Base-by-base conservation (phyloP, 64 coral and sea anemone genomes). In the Dendronephthya gigantea region DNA sequence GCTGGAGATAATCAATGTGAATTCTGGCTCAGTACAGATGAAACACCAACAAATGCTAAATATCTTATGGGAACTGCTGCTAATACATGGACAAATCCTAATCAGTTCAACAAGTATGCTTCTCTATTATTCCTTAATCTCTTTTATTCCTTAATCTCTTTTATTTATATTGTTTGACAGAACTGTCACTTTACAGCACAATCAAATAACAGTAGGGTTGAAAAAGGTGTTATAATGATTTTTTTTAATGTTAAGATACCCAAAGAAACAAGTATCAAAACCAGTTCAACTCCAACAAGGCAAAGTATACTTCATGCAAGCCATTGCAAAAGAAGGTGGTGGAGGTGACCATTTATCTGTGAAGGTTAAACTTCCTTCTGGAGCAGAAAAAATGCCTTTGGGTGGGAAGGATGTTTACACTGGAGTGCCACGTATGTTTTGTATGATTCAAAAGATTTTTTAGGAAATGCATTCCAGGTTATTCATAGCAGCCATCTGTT, bases 1-100 rank as follows among this genome's bases (percentile, higher is more conserved):
- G 30, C 72, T 79, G 72, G 0, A 36, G 72, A 79, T 79, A 10
- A 79, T 79, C 72, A 79, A 79, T 79, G 72, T 79, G 72, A 79
- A 39, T 79, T 79, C 19, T 79, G 72, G 72, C 19, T 79, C 6
- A 79, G 72, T 35, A 79, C 72, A 8, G 72, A 79, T 79, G 72
- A 13, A 36, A 34, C 32, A 35, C 9, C 72, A 15, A 2, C 72
- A 79, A 79, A 79, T 39, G 72, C 72, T 19, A 35, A 16, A 39
- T 36, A 79, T 34, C 34, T 79, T 9, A 39, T 35, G 9, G 72
- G 72, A 12, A 29, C 37, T 79, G 28, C 1, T 2, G 30, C 36
- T 17, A 34, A 79, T 29, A 34, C 30, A 33, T 79, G 72, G 72
- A 79, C 72, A 79, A 79, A 1, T 2, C 30, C 36, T 16, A 79